phyloP scores from a whole-genome alignment of 2,888 invertebrate species.

The Microdon myrmicae region DNA sequence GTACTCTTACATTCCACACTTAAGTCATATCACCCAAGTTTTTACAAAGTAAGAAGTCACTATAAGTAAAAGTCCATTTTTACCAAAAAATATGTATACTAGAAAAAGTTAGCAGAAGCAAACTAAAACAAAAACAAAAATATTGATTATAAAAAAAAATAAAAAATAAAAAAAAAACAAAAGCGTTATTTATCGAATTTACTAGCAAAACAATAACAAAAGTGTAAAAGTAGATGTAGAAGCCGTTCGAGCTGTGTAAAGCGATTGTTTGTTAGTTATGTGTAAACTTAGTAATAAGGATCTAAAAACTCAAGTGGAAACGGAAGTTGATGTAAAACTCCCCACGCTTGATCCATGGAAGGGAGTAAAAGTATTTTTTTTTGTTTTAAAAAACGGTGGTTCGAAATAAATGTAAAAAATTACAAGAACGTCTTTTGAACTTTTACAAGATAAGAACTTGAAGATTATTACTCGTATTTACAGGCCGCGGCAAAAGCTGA shows the following conservation, averaged over 20 bases:
- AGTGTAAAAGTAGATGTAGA: conserved; percentile 19
- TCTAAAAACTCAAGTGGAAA: conserved; percentile 52
- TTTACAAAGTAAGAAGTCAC: conserved; percentile 45
- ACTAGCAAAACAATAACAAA: conserved; percentile 33
- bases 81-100: conserved; percentile 50
- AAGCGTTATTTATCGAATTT: conserved; percentile 53
- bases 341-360: not conserved
- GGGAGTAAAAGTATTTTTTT: conserved; percentile 6
- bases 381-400: not conserved
- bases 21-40: conserved; percentile 41
- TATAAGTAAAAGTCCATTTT: too few species aligned
- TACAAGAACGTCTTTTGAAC: not conserved
- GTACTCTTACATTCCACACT: conserved; percentile 42
- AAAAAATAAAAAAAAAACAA: conserved; percentile 12
- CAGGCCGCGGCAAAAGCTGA: too few species aligned
- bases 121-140: too few species aligned
- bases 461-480: too few species aligned
- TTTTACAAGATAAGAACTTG: not conserved
- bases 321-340: conserved; percentile 38
- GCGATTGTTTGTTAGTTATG: conserved; percentile 20
- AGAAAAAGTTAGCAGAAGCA: too few species aligned
- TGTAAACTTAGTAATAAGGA: conserved; percentile 31
- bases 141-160: conserved; percentile 9
- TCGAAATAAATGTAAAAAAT: conserved; percentile 10
- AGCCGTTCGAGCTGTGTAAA: conserved; percentile 39